A percentile compares a stretch with the other conserved stretches of the same genome.
Conservation (phyloP, 1,140 invertebrate species). For the Solenopsis fugax region DNA sequence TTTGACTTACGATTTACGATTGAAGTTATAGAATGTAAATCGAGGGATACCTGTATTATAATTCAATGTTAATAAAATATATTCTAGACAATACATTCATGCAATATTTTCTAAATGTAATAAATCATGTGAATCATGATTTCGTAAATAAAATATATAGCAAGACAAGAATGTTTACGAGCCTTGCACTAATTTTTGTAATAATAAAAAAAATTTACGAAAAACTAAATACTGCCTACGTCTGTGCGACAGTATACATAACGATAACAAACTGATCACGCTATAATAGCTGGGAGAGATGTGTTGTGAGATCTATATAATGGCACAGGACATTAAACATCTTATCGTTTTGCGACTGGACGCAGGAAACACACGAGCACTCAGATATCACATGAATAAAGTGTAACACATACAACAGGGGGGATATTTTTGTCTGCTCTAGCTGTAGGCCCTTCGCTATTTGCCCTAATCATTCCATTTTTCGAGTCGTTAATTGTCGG, state of each 20-base stretch:
- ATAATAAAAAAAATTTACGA: slow-evolving; percentile 14
- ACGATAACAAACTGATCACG: not conserved
- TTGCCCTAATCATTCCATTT: slow-evolving; percentile 83
- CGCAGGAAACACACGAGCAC: slow-evolving; percentile 47
- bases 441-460: slow-evolving; percentile 82
- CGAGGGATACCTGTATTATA: not conserved
- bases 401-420: slow-evolving; percentile 82
- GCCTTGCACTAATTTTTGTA: slow-evolving; percentile 4
- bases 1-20: too few relatives aligned
- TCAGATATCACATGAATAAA: slow-evolving; percentile 70
- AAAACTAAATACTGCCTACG: not conserved
- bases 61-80: slow-evolving; percentile 4
- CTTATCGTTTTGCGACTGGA: slow-evolving; percentile 2
- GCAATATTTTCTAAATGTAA: slow-evolving; percentile 19
- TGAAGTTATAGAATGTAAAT: too few relatives aligned
- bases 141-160: slow-evolving; percentile 2
- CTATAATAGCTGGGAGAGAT: not conserved
- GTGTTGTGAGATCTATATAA: not conserved
- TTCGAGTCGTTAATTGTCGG: slow-evolving; percentile 82
- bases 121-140: slow-evolving; percentile 12
- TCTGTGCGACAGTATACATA: slow-evolving; percentile 8
- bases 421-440: slow-evolving; percentile 78
- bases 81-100: not conserved
- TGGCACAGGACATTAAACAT: not conserved
- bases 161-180: not conserved